Conservation (phyloP, 2,888 invertebrate species). For the Didymodactylos carnosus region DNA sequence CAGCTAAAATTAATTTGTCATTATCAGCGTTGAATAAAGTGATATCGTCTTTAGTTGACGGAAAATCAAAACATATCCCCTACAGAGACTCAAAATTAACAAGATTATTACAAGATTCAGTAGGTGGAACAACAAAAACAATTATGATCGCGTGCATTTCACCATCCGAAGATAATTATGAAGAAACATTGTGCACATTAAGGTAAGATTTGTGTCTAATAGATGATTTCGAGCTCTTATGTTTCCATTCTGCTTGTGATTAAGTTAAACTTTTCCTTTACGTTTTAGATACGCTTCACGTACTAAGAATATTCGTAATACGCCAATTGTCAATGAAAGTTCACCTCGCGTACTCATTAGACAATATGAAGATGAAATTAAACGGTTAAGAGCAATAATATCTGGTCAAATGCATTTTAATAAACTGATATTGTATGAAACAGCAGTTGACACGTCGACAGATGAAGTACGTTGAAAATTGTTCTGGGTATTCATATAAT, state of each 20-base stretch:
- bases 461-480: no score
- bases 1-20: not conserved
- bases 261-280: no score
- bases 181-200: not conserved
- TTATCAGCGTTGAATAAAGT: not conserved
- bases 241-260: no score
- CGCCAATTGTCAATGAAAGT: not conserved
- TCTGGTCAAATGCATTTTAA: no score
- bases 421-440: no score
- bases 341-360: not conserved
- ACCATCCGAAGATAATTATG: conserved; percentile 40
- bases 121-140: conserved; percentile 65
- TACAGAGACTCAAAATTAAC: conserved; percentile 85
- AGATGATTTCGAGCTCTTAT: not conserved
- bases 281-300: not conserved
- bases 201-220: not conserved
- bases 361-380: not conserved
- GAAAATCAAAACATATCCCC: not conserved
- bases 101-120: conserved; percentile 46
- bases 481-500: no score
- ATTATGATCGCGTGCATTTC: conserved; percentile 95
- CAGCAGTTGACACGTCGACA: no score
- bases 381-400: not conserved
- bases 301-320: not conserved
- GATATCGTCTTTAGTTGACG: not conserved